These are phyloP conservation scores for Etheostoma perlongum DNA, from an alignment of 2,797 vertebrate species.

Conservation along the genomic window DNA sequence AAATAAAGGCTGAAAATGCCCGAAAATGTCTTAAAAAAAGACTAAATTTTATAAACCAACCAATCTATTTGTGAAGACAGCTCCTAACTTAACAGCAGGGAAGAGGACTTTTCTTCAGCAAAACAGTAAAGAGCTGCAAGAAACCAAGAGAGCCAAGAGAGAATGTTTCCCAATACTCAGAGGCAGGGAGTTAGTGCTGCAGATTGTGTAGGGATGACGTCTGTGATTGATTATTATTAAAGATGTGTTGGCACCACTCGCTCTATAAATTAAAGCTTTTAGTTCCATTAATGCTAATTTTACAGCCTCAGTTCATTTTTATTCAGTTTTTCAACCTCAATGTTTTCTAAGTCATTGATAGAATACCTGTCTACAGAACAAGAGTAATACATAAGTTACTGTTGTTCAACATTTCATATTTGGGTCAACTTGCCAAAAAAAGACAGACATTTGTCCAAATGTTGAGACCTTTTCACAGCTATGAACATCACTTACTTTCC, in stretches of 20 bases:
- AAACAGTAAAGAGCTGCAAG: not conserved
- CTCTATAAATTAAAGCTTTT: not conserved
- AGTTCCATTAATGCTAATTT: slow-evolving; percentile 10
- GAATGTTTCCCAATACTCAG: not conserved
- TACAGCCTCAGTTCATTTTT: slow-evolving; percentile 11
- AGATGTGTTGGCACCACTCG: not conserved
- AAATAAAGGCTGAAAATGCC: too few relatives aligned
- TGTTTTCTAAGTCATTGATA: not conserved
- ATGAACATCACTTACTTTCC: not conserved
- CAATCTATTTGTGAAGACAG: slow-evolving; percentile 10
- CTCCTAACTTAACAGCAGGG: not conserved
- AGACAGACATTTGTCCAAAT: not conserved
- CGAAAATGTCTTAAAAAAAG: not conserved
- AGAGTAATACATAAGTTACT: not conserved
- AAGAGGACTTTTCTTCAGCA: slow-evolving; percentile 1
- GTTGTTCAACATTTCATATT: slow-evolving; percentile 11
- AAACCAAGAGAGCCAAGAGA: not conserved
- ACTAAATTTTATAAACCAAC: not conserved
- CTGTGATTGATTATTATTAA: slow-evolving; percentile 12
- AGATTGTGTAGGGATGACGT: slow-evolving; percentile 1
- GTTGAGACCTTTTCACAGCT: not conserved
- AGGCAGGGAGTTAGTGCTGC: slow-evolving; percentile 10
- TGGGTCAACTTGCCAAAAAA: slow-evolving; percentile 7
- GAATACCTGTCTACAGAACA: not conserved
- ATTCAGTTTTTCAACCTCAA: slow-evolving; percentile 1